These are phyloP conservation scores for Amazona finschi DNA, from an alignment of 2,797 vertebrate genomes.

Conservation along the genomic window DNA sequence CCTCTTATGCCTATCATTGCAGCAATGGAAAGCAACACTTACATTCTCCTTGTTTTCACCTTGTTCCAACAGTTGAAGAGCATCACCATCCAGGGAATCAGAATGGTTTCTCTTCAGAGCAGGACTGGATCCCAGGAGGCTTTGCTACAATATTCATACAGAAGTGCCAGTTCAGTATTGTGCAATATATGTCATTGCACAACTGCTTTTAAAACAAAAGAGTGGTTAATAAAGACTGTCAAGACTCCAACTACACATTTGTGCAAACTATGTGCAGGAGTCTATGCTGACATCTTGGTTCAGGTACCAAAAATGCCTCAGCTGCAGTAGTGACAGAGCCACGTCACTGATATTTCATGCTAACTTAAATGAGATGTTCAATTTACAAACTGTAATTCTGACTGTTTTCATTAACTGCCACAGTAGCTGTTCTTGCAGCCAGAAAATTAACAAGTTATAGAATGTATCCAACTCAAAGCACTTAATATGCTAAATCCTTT, in stretches of 20 bases:
- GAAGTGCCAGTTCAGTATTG: background rate
- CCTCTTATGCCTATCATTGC: fast-evolving
- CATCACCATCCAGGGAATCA: slow-evolving; percentile 39
- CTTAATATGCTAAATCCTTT: background rate
- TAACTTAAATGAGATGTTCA: background rate
- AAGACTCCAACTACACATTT: fast-evolving
- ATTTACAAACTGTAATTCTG: background rate
- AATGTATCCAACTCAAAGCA: background rate
- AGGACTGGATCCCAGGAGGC: slow-evolving; percentile 84
- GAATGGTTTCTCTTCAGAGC: slow-evolving; percentile 80
- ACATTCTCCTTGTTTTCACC: slow-evolving; percentile 89
- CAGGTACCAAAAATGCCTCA: background rate
- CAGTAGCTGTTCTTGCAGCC: background rate
- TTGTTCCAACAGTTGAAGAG: slow-evolving; percentile 57
- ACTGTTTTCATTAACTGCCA: background rate
- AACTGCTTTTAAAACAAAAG: background rate
- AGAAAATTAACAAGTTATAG: background rate
- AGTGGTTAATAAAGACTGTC: background rate
- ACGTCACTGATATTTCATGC: fast-evolving
- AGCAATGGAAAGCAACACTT: background rate
- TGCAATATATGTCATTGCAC: background rate
- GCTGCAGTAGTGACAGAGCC: background rate
- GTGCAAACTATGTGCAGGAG: background rate
- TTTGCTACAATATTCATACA: slow-evolving; percentile 72
- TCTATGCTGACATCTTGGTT: background rate